These are phyloP conservation scores for Megalonaias nervosa DNA, from an alignment of 1,140 invertebrate species.

Conservation along the genomic window DNA sequence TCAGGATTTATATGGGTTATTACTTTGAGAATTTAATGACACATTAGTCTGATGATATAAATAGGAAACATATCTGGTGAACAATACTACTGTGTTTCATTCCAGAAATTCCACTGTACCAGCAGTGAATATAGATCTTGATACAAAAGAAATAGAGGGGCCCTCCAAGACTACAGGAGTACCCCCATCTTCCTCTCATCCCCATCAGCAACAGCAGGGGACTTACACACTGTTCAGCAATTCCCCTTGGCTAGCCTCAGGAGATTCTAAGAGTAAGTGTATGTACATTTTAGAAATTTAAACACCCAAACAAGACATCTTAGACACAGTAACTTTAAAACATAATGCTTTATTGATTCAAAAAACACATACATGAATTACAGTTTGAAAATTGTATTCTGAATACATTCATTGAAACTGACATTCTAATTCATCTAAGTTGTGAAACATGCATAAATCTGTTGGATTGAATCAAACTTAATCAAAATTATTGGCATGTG, in stretches of 20 bases:
- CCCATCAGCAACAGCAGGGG: slow-evolving; percentile 67
- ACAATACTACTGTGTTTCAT: not conserved
- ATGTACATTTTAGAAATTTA: too few species aligned
- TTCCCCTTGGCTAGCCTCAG: slow-evolving; percentile 71
- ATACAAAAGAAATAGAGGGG: slow-evolving; percentile 15
- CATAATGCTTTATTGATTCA: not conserved
- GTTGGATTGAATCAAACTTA: too few species aligned
- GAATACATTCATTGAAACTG: not conserved
- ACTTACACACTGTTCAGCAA: slow-evolving; percentile 80
- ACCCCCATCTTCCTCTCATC: slow-evolving; percentile 18
- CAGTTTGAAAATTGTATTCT: not conserved
- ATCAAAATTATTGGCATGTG: too few species aligned
- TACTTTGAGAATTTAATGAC: too few species aligned
- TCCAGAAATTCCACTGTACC: slow-evolving; percentile 24
- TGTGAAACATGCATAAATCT: too few species aligned
- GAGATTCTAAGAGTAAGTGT: slow-evolving; percentile 64
- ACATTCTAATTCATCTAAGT: not conserved
- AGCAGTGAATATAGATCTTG: slow-evolving; percentile 26
- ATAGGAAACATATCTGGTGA: not conserved
- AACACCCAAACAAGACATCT: not conserved
- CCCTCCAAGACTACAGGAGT: slow-evolving; percentile 16
- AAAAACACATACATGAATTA: not conserved
- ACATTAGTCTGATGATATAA: too few species aligned
- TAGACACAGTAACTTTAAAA: not conserved
- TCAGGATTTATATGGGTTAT: too few species aligned